Conservation (phyloP, 2,888 invertebrate species). For the Cryptophagus acutangulus region DNA sequence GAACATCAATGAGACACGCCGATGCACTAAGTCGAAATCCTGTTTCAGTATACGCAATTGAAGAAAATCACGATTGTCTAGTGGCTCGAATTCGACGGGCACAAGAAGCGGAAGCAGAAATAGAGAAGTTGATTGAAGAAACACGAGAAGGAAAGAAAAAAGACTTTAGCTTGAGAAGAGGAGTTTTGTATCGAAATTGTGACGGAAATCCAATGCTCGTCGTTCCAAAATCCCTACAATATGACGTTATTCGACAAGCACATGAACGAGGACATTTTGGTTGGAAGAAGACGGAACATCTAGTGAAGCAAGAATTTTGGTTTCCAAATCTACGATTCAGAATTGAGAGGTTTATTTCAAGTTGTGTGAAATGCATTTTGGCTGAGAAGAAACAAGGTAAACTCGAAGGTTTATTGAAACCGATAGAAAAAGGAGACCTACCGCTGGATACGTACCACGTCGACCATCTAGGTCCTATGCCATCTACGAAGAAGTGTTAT, state of each 20-base stretch:
- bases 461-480: conserved; percentile 36
- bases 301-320: conserved; percentile 8
- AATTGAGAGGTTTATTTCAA: conserved; percentile 13
- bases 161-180: not conserved
- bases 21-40: conserved; percentile 27
- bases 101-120: not conserved
- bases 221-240: not conserved
- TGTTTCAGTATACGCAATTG: not conserved
- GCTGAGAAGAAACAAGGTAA: conserved; percentile 28
- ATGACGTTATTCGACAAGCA: not conserved
- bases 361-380: conserved; percentile 28
- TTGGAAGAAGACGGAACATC: conserved; percentile 16
- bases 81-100: not conserved
- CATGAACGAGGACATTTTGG: conserved; percentile 19
- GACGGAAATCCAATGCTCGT: not conserved
- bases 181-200: not conserved
- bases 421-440: conserved; percentile 28
- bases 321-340: conserved; percentile 19
- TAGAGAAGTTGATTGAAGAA: not conserved
- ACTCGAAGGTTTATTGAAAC: conserved; percentile 26
- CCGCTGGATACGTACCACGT: conserved; percentile 34
- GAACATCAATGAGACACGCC: conserved; percentile 23
- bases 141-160: not conserved
- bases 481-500: conserved; percentile 29
- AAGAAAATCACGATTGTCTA: not conserved